Evolutionary conservation across 2,888 invertebrate species (phyloP), one percentile per base, ranked within the genome.

Genomic region (Lasioglossum lativentre): DNA sequence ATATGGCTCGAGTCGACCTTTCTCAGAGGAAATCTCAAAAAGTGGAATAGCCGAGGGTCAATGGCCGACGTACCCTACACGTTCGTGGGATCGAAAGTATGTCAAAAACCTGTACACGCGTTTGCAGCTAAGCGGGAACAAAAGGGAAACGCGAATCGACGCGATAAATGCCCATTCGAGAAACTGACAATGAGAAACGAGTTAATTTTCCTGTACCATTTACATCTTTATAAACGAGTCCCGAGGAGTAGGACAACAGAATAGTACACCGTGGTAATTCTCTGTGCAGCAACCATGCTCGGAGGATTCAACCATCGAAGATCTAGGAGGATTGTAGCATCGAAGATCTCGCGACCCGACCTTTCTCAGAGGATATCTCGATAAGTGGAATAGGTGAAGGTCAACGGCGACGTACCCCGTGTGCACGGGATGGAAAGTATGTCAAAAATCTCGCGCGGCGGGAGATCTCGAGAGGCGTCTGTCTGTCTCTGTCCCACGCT

Each of bases 391-490:
- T 93, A 92, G 91, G 91, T 91, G 89, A 94, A 93, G 94, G 93
- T 94, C 93, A 93, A 92, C 66, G 92, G 91, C 91, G 89, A 91
- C 91, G 91, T 92, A 91, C 90, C 89, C 90, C 88, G 86, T 83
- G 87, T 81, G 85, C 84, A 86, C 82, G 78, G 78, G 84, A 90
- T 90, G 89, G 94, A 95, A 95, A 95, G 95, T 95, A 91, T 95
- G 95, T 94, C 95, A 94, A 94, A 95, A 94, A 95, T 95, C 92
- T 92, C 90, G 91, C 92, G 87, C 90, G 90, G 86, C 89, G 83
- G 38, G 68, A 87, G 87, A 90, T 90, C 87, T 89, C 87, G 86
- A 84, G 79, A 85, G 86, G 81, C 83, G 27, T 59, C 86, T 86
- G 80, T 82, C 80, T 82, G 85, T 76, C 75, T 88, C 85, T 72